phyloP scores from a whole-genome alignment of 1,140 invertebrate genomes.

The Bursaphelenchus mucronatus region DNA sequence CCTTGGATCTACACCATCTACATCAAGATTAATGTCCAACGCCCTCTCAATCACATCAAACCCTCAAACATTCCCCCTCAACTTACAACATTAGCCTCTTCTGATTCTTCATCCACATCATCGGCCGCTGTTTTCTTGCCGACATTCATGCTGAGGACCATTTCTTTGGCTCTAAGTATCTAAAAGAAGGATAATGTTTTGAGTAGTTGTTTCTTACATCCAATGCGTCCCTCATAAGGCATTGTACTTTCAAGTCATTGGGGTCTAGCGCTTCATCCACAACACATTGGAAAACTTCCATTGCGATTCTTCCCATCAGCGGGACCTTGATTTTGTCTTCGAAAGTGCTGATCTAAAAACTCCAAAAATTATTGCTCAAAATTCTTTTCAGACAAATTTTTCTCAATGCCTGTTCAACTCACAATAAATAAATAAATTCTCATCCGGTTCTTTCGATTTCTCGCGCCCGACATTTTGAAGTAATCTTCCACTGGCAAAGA shows the following conservation, averaged over 20 bases:
- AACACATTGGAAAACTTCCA: constrained; percentile 38
- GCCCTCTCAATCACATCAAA: too few species aligned
- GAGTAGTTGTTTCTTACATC: constrained; percentile 7
- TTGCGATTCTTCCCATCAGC: constrained; percentile 30
- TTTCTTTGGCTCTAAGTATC: constrained; percentile 30
- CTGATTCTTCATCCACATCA: constrained; percentile 38
- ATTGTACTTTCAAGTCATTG: constrained; percentile 27
- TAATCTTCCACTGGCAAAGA: constrained; percentile 15
- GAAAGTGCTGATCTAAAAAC: constrained; percentile 39
- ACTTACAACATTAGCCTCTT: constrained; percentile 37
- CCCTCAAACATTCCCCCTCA: neutral
- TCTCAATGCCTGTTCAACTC: neutral
- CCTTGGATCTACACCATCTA: too few species aligned
- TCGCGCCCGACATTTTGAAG: constrained; percentile 16
- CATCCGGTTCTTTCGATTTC: constrained; percentile 30
- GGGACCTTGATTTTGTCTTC: constrained; percentile 32
- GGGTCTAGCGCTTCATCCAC: constrained; percentile 28
- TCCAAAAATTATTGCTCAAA: neutral
- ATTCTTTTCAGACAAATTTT: too few species aligned
- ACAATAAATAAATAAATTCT: constrained; percentile 47
- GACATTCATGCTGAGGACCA: constrained; percentile 34
- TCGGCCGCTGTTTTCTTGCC: constrained; percentile 37
- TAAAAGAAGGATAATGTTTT: constrained; percentile 17
- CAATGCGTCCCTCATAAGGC: constrained; percentile 35
- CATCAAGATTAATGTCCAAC: too few species aligned